Base-by-base conservation (phyloP, 1,140 invertebrate genomes). In the Pectinophora gossypiella region DNA sequence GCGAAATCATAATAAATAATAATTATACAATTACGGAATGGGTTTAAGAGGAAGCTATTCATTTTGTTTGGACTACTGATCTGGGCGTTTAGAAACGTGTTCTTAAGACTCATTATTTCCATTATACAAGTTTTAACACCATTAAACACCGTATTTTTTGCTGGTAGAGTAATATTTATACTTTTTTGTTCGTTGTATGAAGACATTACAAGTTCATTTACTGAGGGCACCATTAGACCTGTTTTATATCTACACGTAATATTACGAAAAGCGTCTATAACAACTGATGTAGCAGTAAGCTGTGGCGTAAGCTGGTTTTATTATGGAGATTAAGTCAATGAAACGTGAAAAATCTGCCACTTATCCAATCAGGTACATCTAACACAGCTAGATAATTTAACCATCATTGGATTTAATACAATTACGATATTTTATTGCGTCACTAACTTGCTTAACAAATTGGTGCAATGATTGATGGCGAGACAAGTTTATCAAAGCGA, bases 161-260 rank as follows among this genome's bases (percentile, higher is more conserved):
- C 27, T 21, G 19, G 16, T 35, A 36, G 38, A 15, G 57, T 51
- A 45, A 51, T 59, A 54, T 42, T 45, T 51, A 42, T 59, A 10
- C 42, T 53, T 48, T 59, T 59, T 49, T 58, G 13, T 16, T 21
- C 3, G 22, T 42, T 21, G 27, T 18, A 59, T 59, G 46, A 51
- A 59, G 48, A 59, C 57, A 54, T 59, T 59, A 59, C 35, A 44
- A 46, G 48, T 59, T 54, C 45, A 50, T 59, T 59, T 53, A 51
- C 56, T 42, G 48, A 10, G 51, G 51, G 16, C 16, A 15, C 16
- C 36, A 40, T 40, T 40, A 40, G 13, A 18, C n/a, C 51, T 27
- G 18, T 43, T 59, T 54, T 59, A 40, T 48, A 48, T 9, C 2
- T 12, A 32, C 27, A 32, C 27, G 7, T 32, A 32, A 9, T 3